Conservation (phyloP, 2,888 invertebrate species). For the Tipula unca region DNA sequence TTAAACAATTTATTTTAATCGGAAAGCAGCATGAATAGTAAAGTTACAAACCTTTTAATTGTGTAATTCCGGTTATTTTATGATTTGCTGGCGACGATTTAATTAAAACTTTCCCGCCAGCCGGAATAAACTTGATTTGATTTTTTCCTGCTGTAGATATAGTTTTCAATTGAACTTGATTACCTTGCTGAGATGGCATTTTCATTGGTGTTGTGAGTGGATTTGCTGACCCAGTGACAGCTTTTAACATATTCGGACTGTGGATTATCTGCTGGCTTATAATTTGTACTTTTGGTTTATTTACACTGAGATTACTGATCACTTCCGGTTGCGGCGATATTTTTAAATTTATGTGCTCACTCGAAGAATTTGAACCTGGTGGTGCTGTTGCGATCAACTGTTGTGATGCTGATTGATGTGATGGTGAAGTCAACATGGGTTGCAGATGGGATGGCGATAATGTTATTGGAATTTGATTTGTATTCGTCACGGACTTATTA, state of each 20-base stretch:
- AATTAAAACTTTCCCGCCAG: background rate
- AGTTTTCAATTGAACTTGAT: background rate
- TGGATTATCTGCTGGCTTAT: conserved; percentile 17
- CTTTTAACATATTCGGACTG: background rate
- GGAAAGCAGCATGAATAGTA: background rate
- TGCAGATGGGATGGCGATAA: background rate
- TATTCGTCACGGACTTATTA: background rate
- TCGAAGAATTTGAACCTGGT: background rate
- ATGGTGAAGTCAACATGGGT: background rate
- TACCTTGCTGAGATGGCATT: background rate
- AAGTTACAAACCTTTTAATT: background rate
- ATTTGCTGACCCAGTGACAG: background rate
- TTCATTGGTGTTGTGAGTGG: background rate
- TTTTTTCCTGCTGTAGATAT: background rate
- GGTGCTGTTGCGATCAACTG: background rate
- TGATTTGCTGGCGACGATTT: conserved; percentile 16
- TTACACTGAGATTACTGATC: background rate
- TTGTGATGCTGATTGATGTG: background rate
- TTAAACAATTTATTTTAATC: background rate
- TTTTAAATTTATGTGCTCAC: background rate
- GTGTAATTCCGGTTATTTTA: background rate
- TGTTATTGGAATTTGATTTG: background rate
- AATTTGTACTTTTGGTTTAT: conserved; percentile 16
- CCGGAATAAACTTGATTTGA: background rate
- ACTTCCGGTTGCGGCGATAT: background rate